Conservation (phyloP, 2,888 invertebrate genomes). For the Oeneis ivallda region DNA sequence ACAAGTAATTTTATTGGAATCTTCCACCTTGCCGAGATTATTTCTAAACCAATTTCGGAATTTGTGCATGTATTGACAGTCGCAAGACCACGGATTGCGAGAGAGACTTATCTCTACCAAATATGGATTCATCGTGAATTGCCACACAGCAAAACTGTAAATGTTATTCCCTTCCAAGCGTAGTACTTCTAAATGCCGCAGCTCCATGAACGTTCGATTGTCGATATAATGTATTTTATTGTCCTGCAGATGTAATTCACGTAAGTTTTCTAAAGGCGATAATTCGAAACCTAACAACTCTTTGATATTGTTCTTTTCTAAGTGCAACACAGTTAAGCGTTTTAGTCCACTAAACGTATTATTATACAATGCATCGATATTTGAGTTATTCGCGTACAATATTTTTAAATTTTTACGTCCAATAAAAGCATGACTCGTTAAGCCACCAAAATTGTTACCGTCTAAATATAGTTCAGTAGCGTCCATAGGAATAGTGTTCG, state of each 20-base stretch:
- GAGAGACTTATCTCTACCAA: constrained; percentile 92
- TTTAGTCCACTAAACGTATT: constrained; percentile 94
- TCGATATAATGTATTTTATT: constrained; percentile 91
- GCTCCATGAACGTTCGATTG: constrained; percentile 90
- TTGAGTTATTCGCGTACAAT: constrained; percentile 93
- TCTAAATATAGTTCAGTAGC: constrained; percentile 97
- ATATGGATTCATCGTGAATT: constrained; percentile 90
- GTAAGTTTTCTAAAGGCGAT: constrained; percentile 89
- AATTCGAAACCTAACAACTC: constrained; percentile 91
- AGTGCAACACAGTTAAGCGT: constrained; percentile 89
- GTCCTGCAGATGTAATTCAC: constrained; percentile 93
- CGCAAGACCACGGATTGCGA: constrained; percentile 95
- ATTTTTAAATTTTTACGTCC: constrained; percentile 94
- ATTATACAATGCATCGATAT: constrained; percentile 92
- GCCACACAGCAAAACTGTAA: constrained; percentile 92
- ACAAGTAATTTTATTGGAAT: constrained; percentile 89
- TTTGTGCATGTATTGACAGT: constrained; percentile 90
- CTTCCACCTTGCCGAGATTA: constrained; percentile 90
- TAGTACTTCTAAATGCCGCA: constrained; percentile 91
- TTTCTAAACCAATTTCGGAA: constrained; percentile 90
- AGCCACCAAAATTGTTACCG: constrained; percentile 93
- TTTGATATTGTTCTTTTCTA: constrained; percentile 92
- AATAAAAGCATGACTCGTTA: constrained; percentile 94
- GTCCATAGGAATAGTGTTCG: constrained; percentile 95
- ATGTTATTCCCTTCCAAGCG: constrained; percentile 92